These are phyloP conservation scores for Caenorhabditis panamensis DNA, from an alignment of 2,888 invertebrate species.

Conservation along the genomic window DNA sequence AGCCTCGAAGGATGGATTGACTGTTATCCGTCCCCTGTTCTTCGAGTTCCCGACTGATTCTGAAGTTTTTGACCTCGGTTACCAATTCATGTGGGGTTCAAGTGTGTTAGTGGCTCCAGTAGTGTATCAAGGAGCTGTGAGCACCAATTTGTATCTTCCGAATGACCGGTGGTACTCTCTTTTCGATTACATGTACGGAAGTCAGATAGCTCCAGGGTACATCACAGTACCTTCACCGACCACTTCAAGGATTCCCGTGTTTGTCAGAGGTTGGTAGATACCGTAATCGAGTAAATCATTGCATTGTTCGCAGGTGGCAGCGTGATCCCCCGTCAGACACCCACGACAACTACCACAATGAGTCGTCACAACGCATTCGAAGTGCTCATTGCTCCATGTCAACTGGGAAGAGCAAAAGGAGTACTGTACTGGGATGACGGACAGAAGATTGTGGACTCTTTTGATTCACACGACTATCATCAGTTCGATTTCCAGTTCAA, in stretches of 20 bases:
- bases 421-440: slow-evolving; percentile 79
- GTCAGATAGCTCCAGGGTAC: slow-evolving; percentile 48
- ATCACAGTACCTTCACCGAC: slow-evolving; percentile 70
- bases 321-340: slow-evolving; percentile 84
- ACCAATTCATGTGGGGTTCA: slow-evolving; percentile 80
- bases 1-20: slow-evolving; percentile 69
- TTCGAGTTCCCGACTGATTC: slow-evolving; percentile 72
- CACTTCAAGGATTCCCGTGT: slow-evolving; percentile 72
- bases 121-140: slow-evolving; percentile 60
- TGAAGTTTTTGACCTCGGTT: slow-evolving; percentile 64
- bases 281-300: too few species aligned
- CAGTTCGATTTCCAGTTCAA: slow-evolving; percentile 47
- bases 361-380: slow-evolving; percentile 85
- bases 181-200: slow-evolving; percentile 68
- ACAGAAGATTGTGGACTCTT: slow-evolving; percentile 66
- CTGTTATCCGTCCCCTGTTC: slow-evolving; percentile 76
- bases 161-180: slow-evolving; percentile 81
- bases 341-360: slow-evolving; percentile 72
- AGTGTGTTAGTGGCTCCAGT: slow-evolving; percentile 69
- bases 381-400: slow-evolving; percentile 84
- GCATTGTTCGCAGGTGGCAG: slow-evolving; percentile 83
- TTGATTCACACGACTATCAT: slow-evolving; percentile 48
- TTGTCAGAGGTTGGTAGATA: slow-evolving; percentile 66
- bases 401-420: slow-evolving; percentile 57
- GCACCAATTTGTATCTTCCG: slow-evolving; percentile 81